Conservation (phyloP, 1,140 invertebrate species). For the Pinna nobilis region DNA sequence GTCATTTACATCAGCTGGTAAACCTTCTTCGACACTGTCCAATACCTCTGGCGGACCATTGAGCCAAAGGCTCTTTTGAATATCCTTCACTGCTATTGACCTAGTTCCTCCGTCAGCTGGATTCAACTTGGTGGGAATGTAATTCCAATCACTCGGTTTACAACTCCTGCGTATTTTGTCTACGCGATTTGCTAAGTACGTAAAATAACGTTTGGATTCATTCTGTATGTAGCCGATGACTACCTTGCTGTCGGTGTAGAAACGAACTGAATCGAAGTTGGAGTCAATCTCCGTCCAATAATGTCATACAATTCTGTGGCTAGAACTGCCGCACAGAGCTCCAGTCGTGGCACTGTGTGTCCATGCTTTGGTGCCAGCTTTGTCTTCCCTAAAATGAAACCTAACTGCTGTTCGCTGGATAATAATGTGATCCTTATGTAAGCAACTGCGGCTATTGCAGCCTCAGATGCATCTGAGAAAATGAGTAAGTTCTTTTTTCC, state of each 20-base stretch:
- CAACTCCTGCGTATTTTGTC: constrained; percentile 1
- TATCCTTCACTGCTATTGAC: neutral
- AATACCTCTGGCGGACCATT: neutral
- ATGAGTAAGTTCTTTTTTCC: constrained; percentile 42
- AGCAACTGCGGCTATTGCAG: constrained; percentile 33
- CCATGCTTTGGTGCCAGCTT: constrained; percentile 31
- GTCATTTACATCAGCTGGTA: neutral
- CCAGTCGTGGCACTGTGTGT: constrained; percentile 36
- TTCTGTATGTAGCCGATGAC: constrained; percentile 36
- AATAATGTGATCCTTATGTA: constrained; percentile 6
- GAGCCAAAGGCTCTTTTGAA: constrained; percentile 14
- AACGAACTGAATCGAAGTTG: neutral
- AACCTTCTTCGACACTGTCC: neutral
- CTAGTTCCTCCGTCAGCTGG: constrained; percentile 21
- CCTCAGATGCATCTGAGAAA: constrained; percentile 26
- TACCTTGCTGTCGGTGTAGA: constrained; percentile 33
- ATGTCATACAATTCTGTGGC: constrained; percentile 18
- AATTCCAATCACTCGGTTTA: constrained; percentile 18
- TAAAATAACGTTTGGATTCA: constrained; percentile 22
- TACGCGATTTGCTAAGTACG: constrained; percentile 29
- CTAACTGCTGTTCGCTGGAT: neutral
- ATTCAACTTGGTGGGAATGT: constrained; percentile 19
- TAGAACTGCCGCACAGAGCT: constrained; percentile 36
- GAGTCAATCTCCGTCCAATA: too few species aligned
- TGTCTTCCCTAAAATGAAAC: constrained; percentile 31